A percentile compares a stretch with the other conserved stretches of the same genome.
Conservation (phyloP, 2,888 invertebrate species). For the Boloria selene region DNA sequence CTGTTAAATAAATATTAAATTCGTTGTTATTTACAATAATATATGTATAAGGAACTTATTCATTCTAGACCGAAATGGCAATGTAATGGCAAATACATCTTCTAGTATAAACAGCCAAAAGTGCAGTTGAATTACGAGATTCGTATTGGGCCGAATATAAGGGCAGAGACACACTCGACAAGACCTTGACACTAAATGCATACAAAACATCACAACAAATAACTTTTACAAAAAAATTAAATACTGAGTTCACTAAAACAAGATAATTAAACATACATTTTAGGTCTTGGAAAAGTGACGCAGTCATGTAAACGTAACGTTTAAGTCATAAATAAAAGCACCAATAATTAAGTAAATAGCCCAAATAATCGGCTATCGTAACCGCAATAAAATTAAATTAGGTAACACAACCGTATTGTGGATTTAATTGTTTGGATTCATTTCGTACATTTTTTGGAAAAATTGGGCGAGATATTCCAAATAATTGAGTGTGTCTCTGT, state of each 20-base stretch:
- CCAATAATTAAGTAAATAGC: conserved; percentile 45
- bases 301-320: conserved; percentile 15
- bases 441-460: conserved; percentile 60
- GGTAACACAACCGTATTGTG: conserved; percentile 46
- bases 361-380: conserved; percentile 38
- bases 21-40: conserved; percentile 77
- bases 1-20: conserved; percentile 73
- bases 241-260: conserved; percentile 20
- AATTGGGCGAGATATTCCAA: conserved; percentile 67
- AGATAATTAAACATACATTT: conserved; percentile 6
- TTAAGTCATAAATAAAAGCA: conserved; percentile 45
- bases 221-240: conserved; percentile 26
- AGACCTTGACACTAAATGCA: conserved; percentile 28
- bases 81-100: conserved; percentile 78
- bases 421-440: conserved; percentile 49
- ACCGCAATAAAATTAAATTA: conserved; percentile 35
- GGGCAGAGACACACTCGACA: conserved; percentile 18
- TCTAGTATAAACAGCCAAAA: conserved; percentile 67
- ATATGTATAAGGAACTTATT: conserved; percentile 78
- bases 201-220: conserved; percentile 20
- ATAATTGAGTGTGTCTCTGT: conserved; percentile 70
- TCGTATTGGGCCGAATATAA: conserved; percentile 48
- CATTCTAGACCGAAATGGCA: conserved; percentile 80
- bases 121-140: conserved; percentile 56
- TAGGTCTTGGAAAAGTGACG: conserved; percentile 10